Base-by-base conservation (phyloP, 2,113 vertebrate species). In the Calyptommatus sinebrachiatus region DNA sequence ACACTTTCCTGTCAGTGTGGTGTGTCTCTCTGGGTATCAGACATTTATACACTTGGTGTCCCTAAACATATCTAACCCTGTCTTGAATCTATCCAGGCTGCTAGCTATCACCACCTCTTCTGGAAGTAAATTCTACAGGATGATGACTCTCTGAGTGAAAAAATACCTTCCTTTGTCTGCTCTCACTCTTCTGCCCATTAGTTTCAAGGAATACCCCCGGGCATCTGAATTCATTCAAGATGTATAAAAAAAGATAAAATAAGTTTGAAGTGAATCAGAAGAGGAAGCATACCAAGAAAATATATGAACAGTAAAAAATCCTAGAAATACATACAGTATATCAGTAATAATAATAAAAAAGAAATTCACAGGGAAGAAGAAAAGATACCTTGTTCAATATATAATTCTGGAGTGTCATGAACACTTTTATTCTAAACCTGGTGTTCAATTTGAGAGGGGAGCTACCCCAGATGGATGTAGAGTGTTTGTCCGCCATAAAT, bases 401-500 rank as follows among this genome's bases (percentile, higher is more conserved):
- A 26, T 69, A 65, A 65, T 80, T 45, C 50, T 76, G 71, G 26
- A 80, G 41, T 46, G 78, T 48, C 26, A 14, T 18, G 20, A 12
- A 57, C 29, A 41, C 77, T 82, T 45, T 69, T 83, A 62, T 75
- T 77, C 83, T 76, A 69, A 79, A 84, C 69, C 73, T 80, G 72
- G 20, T 79, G 74, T 88, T 84, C 77, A 84, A 85, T 71, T 81
- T 80, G 73, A 53, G 50, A 77, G 74, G 74, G 41, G 6, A 71
- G 83, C 66, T 78, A 28, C 71, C 5, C 53, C 14, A 66, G 86
- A 21, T 57, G 84, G 77, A 81, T 2, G n/a, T 3, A 31, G 4
- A 1, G 9, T 22, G 29, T 85, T 73, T 82, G 45, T 69, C 72
- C 79, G 80, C 70, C 21, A 76, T 9, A 68, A 71, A 84, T 81